Evolutionary conservation across 1,140 invertebrate genomes (phyloP), one percentile per base, ranked within the genome.

Genomic region (Rhagoletis pomonella): DNA sequence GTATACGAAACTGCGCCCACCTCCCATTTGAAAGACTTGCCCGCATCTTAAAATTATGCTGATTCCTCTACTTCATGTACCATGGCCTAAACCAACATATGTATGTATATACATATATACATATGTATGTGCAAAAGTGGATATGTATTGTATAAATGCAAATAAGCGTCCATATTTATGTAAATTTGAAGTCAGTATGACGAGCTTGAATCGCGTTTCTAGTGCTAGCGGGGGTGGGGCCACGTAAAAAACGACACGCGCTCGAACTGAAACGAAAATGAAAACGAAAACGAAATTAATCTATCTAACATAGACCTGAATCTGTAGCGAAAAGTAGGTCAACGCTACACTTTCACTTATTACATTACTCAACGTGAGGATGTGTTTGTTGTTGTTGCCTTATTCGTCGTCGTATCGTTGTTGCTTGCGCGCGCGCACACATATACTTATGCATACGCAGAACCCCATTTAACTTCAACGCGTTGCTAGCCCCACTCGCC

Each of bases 251-350:
- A 47, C 47, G 7, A 81, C 47, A 81, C 73, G 47, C 47, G 19
- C 47, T 55, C 73, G 73, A 81, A 81, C 3, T 85, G 84, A 85
- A 85, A 85, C 84, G 59, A 42, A 19, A 14, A 29, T 9, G 50
- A 10, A 90, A 91, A 92, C 89, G 90, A 92, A 92, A 92, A 90
- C 91, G 91, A 92, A 92, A 91, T 92, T 92, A 92, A 92, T 92
- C 90, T 92, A 90, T 92, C 91, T 93, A 93, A 93, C 92, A 93
- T 93, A 93, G 92, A 93, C 92, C 92, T 93, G 90, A 93, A 93
- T 93, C 89, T 92, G 88, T 89, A 89, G 58, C 89, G 87, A 92
- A 92, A 93, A 92, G 91, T 93, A 92, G 92, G 92, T 93, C 92
- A 92, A 88, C 90, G 88, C 86, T 88, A 92, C 91, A 92, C 92